Conservation (phyloP, 1,140 invertebrate species). For the Drosophila subobscura region DNA sequence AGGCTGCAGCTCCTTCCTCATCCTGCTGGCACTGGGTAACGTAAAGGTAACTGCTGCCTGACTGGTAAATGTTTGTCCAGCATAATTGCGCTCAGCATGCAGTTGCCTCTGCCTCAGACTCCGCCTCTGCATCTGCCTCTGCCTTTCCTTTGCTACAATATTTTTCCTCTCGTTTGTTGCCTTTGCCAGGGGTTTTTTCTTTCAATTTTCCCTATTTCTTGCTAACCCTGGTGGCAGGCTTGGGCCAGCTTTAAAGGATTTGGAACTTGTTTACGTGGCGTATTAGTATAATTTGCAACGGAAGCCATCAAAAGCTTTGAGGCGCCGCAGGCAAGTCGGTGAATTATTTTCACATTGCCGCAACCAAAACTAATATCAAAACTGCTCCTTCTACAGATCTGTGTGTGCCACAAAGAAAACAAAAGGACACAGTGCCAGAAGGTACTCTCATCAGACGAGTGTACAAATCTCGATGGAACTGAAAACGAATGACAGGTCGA, state of each 20-base stretch:
- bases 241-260: conserved; percentile 72
- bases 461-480: no score
- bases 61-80: conserved; percentile 79
- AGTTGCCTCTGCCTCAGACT: conserved; percentile 64
- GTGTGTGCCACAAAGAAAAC: conserved; percentile 36
- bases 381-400: neutral
- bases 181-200: conserved; percentile 16
- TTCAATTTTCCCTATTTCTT: conserved; percentile 19
- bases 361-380: conserved; percentile 57
- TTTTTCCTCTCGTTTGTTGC: conserved; percentile 23
- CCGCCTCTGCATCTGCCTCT: conserved; percentile 9
- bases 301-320: conserved; percentile 76
- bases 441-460: neutral
- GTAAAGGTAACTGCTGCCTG: conserved; percentile 20
- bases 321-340: conserved; percentile 59
- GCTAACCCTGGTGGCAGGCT: conserved; percentile 37
- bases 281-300: conserved; percentile 77
- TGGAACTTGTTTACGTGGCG: conserved; percentile 77
- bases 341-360: conserved; percentile 71
- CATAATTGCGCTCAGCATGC: conserved; percentile 81
- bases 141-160: conserved; percentile 23
- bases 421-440: conserved; percentile 2
- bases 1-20: no score
- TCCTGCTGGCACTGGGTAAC: no score
- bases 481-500: no score